Percentiles rank a stretch among this genome's conserved stretches.
Evolutionary conservation across 1,140 invertebrate species (phyloP).

Genomic region (Eurosta solidaginis): DNA sequence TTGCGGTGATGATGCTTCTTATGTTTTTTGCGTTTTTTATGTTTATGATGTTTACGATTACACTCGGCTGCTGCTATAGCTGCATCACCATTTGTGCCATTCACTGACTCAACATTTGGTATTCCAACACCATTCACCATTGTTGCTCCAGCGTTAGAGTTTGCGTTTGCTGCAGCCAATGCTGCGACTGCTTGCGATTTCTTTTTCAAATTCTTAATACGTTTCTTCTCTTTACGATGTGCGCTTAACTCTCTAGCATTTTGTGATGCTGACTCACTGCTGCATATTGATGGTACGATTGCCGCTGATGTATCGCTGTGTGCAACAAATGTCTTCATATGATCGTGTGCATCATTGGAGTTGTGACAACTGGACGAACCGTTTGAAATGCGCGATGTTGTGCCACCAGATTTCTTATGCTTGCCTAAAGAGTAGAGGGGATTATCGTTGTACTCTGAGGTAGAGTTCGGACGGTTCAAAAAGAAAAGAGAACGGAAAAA

Average conservation of each 20-base stretch:
- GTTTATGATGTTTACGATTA: constrained; percentile 72
- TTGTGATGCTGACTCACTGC: neutral
- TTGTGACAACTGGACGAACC: neutral
- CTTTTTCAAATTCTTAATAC: constrained; percentile 73
- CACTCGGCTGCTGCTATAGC: constrained; percentile 64
- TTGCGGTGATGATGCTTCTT: constrained; percentile 72
- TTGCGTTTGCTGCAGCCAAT: constrained; percentile 60
- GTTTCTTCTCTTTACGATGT: constrained; percentile 69
- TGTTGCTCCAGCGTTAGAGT: constrained; percentile 14
- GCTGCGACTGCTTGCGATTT: constrained; percentile 75
- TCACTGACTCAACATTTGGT: neutral
- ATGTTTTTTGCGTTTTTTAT: constrained; percentile 78
- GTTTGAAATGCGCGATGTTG: neutral
- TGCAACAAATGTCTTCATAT: neutral
- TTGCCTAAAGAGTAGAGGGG: constrained; percentile 59
- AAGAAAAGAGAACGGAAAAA: constrained; percentile 30
- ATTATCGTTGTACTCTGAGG: constrained; percentile 59
- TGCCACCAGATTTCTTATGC: constrained; percentile 44
- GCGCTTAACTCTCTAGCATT: constrained; percentile 50
- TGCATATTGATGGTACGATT: neutral
- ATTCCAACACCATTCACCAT: neutral
- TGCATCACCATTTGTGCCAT: constrained; percentile 19
- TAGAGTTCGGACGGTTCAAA: constrained; percentile 6
- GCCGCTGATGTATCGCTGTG: neutral
- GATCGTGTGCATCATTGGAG: constrained; percentile 6